Percentiles rank a stretch among this genome's conserved stretches.
These are phyloP conservation scores for Hirtodrosophila confusa DNA, from an alignment of 2,888 invertebrate species.

Conservation along the genomic window DNA sequence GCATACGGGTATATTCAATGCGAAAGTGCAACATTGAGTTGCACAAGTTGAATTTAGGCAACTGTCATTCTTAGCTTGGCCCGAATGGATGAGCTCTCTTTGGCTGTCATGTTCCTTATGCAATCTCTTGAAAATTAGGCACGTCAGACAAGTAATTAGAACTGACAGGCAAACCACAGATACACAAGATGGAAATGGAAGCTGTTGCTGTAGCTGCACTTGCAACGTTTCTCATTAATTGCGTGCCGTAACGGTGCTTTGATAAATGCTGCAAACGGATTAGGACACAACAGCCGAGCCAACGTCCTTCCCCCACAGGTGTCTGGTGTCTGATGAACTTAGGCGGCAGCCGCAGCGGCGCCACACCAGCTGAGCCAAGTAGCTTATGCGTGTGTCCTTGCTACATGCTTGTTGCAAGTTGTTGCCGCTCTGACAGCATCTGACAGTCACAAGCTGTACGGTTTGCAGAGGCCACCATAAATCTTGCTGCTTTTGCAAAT, in stretches of 20 bases:
- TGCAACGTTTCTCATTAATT: slow-evolving; percentile 62
- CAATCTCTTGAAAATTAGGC: slow-evolving; percentile 51
- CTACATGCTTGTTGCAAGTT: slow-evolving; percentile 27
- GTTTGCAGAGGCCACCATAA: slow-evolving; percentile 15
- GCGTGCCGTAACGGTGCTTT: slow-evolving; percentile 47
- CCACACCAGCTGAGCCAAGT: slow-evolving; percentile 18
- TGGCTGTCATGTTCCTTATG: slow-evolving; percentile 4
- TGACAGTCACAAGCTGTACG: slow-evolving; percentile 27
- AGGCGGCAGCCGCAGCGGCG: slow-evolving; percentile 6
- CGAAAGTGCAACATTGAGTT: too few species aligned
- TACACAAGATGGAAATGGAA: slow-evolving; percentile 24
- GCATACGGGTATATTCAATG: too few species aligned
- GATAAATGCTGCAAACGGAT: slow-evolving; percentile 48
- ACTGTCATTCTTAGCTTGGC: neutral
- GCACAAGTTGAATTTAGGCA: slow-evolving; percentile 9
- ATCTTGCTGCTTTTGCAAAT: slow-evolving; percentile 9
- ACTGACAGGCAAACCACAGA: slow-evolving; percentile 41
- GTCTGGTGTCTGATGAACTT: slow-evolving; percentile 23
- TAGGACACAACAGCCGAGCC: slow-evolving; percentile 18
- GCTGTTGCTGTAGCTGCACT: slow-evolving; percentile 13
- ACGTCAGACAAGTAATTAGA: slow-evolving; percentile 59
- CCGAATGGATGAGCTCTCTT: too few species aligned
- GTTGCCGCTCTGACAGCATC: slow-evolving; percentile 11
- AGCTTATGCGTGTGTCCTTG: slow-evolving; percentile 28
- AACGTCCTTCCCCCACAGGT: slow-evolving; percentile 30